Evolutionary conservation across 2,888 invertebrate genomes (phyloP), one percentile per base, ranked within the genome.

Genomic region (Dendrolimus houi): DNA sequence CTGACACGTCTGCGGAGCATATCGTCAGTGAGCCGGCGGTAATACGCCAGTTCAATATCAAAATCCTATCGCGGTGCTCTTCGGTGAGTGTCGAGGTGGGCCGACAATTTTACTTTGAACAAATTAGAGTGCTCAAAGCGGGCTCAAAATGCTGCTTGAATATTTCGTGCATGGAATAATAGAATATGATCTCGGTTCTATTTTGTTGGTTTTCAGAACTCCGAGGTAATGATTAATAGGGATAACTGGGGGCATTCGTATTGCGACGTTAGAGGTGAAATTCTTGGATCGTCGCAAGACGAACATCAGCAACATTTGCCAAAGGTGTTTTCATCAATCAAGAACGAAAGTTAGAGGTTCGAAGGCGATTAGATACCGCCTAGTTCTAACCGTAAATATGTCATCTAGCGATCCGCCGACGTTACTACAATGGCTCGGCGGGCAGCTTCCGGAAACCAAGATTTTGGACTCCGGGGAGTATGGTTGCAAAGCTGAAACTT

Each of bases 281-380:
- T 93, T 92, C 92, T 92, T 92, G 88, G 92, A 92, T 86, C 88
- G 85, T 78, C 83, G 86, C 81, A 91, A 89, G 92, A 93, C 92
- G 86, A 81, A 91, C 92, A 79, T 82, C 84, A 85, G 93, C 93
- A 92, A 92, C 92, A 92, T 93, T 93, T 92, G 92, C 92, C 93
- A 92, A 93, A 91, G 90, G 92, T 91, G 92, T 92, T 92, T 92
- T 93, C 92, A 92, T 93, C 92, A 92, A 92, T 92, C 92, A 92
- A 92, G 92, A 92, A 92, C 91, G 91, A 92, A 92, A 92, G 92
- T 93, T 91, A 91, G 92, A 92, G 92, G 92, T 88, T 92, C 92
- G 92, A 93, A 93, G 92, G 91, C 92, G 92, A 93, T 93, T 91
- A 92, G 92, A 93, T 92, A 93, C 92, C 92, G 92, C 91, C 89